These are phyloP conservation scores for Idaea biselata DNA, from an alignment of 2,888 invertebrate genomes.

Conservation along the genomic window DNA sequence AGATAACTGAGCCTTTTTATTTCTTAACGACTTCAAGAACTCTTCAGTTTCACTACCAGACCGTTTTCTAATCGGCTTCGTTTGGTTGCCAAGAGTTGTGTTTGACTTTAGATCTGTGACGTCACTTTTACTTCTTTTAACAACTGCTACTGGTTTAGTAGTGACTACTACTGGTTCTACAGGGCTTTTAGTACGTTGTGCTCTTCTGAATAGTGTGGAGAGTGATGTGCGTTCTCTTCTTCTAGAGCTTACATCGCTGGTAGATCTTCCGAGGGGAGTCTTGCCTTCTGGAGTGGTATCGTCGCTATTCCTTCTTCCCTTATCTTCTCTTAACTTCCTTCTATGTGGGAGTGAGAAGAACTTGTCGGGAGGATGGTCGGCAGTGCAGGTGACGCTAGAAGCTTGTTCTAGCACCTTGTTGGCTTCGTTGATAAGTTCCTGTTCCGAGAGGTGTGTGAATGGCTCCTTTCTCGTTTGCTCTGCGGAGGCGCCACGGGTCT, in stretches of 20 bases:
- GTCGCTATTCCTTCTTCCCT: conserved; percentile 76
- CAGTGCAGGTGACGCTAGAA: conserved; percentile 85
- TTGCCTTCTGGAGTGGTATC: conserved; percentile 68
- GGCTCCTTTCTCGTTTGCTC: conserved; percentile 74
- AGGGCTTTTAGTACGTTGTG: conserved; percentile 76
- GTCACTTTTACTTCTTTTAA: conserved; percentile 84
- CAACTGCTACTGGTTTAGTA: conserved; percentile 61
- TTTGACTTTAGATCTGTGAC: conserved; percentile 82
- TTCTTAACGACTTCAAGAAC: conserved; percentile 73
- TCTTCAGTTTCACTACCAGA: conserved; percentile 83
- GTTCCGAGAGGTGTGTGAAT: conserved; percentile 85
- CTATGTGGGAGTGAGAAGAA: conserved; percentile 85
- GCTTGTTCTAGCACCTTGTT: conserved; percentile 88
- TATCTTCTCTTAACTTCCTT: conserved; percentile 74
- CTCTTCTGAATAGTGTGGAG: conserved; percentile 84
- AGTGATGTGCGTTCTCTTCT: conserved; percentile 82
- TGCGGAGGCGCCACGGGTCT: conserved; percentile 58
- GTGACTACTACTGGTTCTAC: conserved; percentile 73
- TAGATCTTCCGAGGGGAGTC: conserved; percentile 75
- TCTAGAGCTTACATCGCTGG: conserved; percentile 77
- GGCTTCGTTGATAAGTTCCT: conserved; percentile 88
- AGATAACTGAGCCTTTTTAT: conserved; percentile 85
- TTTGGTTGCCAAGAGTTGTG: conserved; percentile 61
- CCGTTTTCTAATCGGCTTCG: conserved; percentile 78
- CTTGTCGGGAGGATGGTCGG: conserved; percentile 81